Percentiles rank a stretch among this genome's conserved stretches.
Conservation (phyloP, 2,888 invertebrate species). For the Dioctria rufipes region DNA sequence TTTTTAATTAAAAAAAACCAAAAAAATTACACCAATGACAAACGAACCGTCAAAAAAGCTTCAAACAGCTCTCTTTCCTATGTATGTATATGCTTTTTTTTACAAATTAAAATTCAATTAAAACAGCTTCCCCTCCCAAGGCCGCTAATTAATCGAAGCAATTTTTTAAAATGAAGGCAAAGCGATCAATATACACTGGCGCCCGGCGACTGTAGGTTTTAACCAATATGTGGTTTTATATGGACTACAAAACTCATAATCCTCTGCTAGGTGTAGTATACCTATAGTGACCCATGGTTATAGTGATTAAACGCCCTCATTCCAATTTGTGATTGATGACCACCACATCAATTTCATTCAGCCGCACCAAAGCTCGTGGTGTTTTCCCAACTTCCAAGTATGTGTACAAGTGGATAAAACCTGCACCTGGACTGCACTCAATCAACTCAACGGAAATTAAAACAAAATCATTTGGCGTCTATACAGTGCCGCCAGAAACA, state of each 20-base stretch:
- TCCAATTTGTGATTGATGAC: constrained; percentile 31
- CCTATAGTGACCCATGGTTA: neutral
- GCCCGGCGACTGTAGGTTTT: neutral
- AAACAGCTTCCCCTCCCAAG: no score
- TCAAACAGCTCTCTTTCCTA: no score
- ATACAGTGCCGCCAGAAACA: neutral
- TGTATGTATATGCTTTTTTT: no score
- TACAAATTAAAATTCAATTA: no score
- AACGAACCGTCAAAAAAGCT: neutral
- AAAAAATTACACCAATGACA: neutral
- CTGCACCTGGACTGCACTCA: constrained; percentile 1
- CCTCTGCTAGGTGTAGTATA: neutral
- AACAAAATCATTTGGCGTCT: constrained; percentile 11
- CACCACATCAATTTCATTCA: constrained; percentile 26
- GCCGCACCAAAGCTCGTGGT: neutral
- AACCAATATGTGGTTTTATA: neutral
- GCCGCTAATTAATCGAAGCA: no score
- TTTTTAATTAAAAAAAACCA: neutral
- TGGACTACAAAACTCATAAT: constrained; percentile 32
- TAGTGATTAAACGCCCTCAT: neutral
- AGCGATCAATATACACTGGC: neutral
- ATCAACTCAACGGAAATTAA: constrained; percentile 18
- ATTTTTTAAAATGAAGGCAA: no score
- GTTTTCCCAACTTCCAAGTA: no score
- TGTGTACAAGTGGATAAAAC: neutral